A percentile compares a stretch with the other conserved stretches of the same genome.
Conservation (phyloP, 2,888 invertebrate genomes). For the Chalcis sispes region DNA sequence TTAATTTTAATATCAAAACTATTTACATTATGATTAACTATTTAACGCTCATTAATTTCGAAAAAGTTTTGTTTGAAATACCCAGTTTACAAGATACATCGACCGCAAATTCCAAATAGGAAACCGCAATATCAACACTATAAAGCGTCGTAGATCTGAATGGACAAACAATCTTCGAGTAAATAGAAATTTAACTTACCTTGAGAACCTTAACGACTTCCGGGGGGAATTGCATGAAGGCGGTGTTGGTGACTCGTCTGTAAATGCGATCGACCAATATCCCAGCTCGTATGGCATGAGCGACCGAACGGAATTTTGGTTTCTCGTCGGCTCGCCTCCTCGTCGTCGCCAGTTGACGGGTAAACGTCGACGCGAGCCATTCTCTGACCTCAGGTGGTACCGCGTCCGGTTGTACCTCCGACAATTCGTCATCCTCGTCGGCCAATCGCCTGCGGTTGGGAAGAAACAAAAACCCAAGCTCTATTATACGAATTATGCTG, state of each 20-base stretch:
- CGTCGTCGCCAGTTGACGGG: conserved; percentile 89
- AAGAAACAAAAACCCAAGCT: neutral
- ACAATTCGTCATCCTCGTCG: conserved; percentile 96
- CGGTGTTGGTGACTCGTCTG: conserved; percentile 86
- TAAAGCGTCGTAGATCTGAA: too few species aligned
- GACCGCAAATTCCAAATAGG: too few species aligned
- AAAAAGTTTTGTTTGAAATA: too few species aligned
- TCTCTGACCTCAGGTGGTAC: conserved; percentile 97
- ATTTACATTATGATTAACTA: too few species aligned
- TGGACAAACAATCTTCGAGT: too few species aligned
- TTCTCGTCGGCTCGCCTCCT: conserved; percentile 87
- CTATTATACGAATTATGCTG: neutral
- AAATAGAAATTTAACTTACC: too few species aligned
- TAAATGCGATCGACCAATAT: conserved; percentile 97
- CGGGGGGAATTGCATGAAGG: conserved; percentile 91
- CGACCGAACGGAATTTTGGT: conserved; percentile 95
- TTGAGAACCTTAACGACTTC: conserved; percentile 91
- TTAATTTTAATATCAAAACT: too few species aligned
- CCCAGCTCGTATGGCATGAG: conserved; percentile 96
- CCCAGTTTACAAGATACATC: too few species aligned
- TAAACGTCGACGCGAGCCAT: conserved; percentile 97
- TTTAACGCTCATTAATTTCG: too few species aligned
- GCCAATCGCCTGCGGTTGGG: conserved; percentile 82
- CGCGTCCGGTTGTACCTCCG: conserved; percentile 96
- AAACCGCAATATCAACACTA: too few species aligned